A percentile compares a stretch with the other conserved stretches of the same genome.
Conservation (phyloP, 2,888 invertebrate genomes). For the Argyresthia goedartella region DNA sequence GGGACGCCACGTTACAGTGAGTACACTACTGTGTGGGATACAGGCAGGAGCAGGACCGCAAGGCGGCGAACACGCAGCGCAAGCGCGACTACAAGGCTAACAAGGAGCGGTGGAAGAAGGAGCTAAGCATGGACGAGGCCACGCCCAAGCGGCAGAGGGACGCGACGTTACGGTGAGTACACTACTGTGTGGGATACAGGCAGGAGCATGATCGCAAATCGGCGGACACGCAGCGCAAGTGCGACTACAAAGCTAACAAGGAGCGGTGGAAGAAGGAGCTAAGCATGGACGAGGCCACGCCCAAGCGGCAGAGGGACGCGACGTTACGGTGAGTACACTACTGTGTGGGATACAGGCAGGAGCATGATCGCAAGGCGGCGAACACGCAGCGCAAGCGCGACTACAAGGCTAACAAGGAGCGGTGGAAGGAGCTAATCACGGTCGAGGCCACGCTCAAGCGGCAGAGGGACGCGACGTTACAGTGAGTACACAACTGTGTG, state of each 20-base stretch:
- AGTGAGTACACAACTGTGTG: constrained; percentile 1
- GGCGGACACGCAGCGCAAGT: constrained; percentile 93
- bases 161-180: constrained; percentile 84
- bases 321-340: constrained; percentile 78
- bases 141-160: constrained; percentile 93
- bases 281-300: constrained; percentile 92
- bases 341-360: no score
- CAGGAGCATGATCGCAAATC: constrained; percentile 94
- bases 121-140: constrained; percentile 91
- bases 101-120: constrained; percentile 97
- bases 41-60: constrained; percentile 94
- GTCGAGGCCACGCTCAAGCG: constrained; percentile 93
- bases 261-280: constrained; percentile 96
- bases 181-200: no score
- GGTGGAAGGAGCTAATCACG: constrained; percentile 93
- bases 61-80: constrained; percentile 91
- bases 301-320: constrained; percentile 91
- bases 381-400: constrained; percentile 96
- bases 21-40: no score
- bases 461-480: constrained; percentile 82
- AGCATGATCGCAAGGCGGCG: no score
- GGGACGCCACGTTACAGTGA: constrained; percentile 89
- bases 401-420: constrained; percentile 97
- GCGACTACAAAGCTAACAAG: constrained; percentile 96
- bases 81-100: constrained; percentile 97